Base-by-base conservation (phyloP, 2,888 invertebrate genomes). In the Apantesis nais region DNA sequence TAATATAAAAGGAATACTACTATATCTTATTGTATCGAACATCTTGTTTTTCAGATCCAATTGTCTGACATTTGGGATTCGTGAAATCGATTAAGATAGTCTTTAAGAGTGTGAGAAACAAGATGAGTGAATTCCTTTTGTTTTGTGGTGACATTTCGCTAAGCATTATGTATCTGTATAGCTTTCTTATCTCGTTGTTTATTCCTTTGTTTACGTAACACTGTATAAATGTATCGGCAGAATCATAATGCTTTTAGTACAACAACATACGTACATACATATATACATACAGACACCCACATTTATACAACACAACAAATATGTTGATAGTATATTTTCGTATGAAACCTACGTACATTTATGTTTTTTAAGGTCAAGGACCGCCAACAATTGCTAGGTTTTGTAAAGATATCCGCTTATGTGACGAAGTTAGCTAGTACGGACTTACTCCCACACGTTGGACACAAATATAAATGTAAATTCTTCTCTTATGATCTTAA, bases 21-120 rank as follows among this genome's bases (percentile, higher is more conserved):
- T 9, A n/a, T 22, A n/a, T n/a, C 11, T 70, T 76, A 74, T 79
- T 75, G 79, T 71, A 70, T 78, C 71, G 66, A 76, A 69, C 64
- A 67, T 70, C 61, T 55, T 67, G 68, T 70, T 74, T 78, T 74
- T 72, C 48, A 70, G 55, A 25, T n/a, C 44, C n/a, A 68, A 58
- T 68, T 68, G 58, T 63, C 61, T 74, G 78, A 71, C 79, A 81
- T 81, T 81, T 79, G 66, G 70, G 70, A 79, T 76, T 60, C 76
- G 60, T 74, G 66, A 72, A 70, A 73, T 74, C 71, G 68, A 76
- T 76, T 78, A 66, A 29, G 44, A 34, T 58, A 12, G 29, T 68
- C 62, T 68, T 55, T 55, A 55, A 3, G 31, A 41, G 63, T 58
- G 63, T 55, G 34, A 41, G 41, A 55, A 19, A 37, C 37, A 29